These are phyloP conservation scores for Thalassophryne amazonica DNA, from an alignment of 2,797 vertebrate species.

Conservation along the genomic window DNA sequence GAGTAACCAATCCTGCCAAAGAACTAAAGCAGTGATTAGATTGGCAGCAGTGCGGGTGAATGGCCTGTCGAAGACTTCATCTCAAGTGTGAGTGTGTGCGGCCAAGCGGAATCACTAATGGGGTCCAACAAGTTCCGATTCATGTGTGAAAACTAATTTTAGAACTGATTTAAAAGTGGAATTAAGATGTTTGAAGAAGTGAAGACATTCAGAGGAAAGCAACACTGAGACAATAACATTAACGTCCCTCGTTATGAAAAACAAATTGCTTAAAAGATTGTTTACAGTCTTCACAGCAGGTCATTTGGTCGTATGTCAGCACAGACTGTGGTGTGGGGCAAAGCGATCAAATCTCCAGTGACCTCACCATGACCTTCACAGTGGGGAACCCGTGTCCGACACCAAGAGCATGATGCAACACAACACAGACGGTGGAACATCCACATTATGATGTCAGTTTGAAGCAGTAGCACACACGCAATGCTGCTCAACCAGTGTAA, in stretches of 20 bases:
- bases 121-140: conserved; percentile 23
- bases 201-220: neutral
- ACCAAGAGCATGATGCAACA: conserved; percentile 69
- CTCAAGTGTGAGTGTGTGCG: conserved; percentile 79
- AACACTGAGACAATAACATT: neutral
- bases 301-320: neutral
- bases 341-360: conserved; percentile 68
- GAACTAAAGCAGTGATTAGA: conserved; percentile 86
- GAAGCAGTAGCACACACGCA: too few relatives aligned
- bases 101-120: conserved; percentile 68
- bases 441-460: conserved; percentile 3
- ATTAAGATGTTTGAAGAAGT: neutral
- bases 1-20: conserved; percentile 86
- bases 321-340: conserved; percentile 23
- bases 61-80: conserved; percentile 83
- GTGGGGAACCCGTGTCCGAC: conserved; percentile 79
- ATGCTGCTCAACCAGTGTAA: too few relatives aligned
- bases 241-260: neutral
- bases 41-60: conserved; percentile 52
- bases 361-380: conserved; percentile 78
- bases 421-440: conserved; percentile 51
- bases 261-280: neutral
- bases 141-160: conserved; percentile 26
- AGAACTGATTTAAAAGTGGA: conserved; percentile 5
- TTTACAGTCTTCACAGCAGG: neutral